Evolutionary conservation across 1,140 invertebrate species (phyloP), one percentile per base, ranked within the genome.

Genomic region (Zophobas atratus): DNA sequence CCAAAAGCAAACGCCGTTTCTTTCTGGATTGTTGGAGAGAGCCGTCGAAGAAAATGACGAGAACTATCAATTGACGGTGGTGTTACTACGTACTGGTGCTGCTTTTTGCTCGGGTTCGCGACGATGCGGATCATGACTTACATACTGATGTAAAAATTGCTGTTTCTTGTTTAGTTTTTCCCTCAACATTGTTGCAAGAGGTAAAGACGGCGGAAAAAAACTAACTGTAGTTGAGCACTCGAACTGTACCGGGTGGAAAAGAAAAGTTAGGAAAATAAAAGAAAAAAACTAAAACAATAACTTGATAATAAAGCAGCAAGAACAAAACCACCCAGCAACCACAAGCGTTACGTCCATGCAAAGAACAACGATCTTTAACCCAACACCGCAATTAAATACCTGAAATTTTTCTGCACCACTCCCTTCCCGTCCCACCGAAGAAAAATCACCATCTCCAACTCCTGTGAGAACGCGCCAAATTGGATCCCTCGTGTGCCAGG

Each of bases 71-170:
- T 67, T 43, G 60, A 67, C 60, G 43, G 41, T 39, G 60, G 43
- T 41, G 60, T 67, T 39, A 32, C 43, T 67, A 67, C 8, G 60
- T 67, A 43, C 60, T 67, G 60, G 60, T 67, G 60, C 60, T 43
- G 39, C 60, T 67, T 67, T 67, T 67, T 67, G 60, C 60, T 60
- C 60, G 38, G 60, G 20, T 67, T 67, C 38, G 60, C 60, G 60
- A 67, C 60, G 60, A 67, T 67, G 60, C 60, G 39, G 60, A 67
- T 41, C 60, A 67, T 67, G 60, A 67, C 60, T 67, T 67, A 67
- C 60, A 67, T 67, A 67, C 60, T 67, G 60, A 67, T 67, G 33
- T 67, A 1, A 43, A 41, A 67, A 67, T 43, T 67, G 60, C 43
- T 67, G 60, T 39, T 67, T 67, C 60, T 67, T 43, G 60, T 67